These are phyloP conservation scores for Delphinapterus leucas DNA, from an alignment of 2,113 vertebrate genomes.

Conservation along the genomic window DNA sequence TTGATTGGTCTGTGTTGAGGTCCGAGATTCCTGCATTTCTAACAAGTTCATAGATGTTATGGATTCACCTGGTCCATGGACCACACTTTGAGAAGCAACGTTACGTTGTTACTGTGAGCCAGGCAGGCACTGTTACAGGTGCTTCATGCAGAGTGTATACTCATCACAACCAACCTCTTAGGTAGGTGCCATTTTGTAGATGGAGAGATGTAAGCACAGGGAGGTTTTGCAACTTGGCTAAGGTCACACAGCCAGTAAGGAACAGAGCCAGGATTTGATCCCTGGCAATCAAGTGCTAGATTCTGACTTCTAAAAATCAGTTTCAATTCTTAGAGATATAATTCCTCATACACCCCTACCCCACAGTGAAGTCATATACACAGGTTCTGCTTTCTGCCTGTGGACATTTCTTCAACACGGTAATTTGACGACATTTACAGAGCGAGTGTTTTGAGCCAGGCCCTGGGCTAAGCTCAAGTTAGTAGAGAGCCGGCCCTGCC, in stretches of 20 bases:
- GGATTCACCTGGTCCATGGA: too few species aligned
- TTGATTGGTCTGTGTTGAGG: neutral
- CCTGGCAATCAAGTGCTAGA: neutral
- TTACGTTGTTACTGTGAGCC: neutral
- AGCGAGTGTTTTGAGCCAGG: neutral
- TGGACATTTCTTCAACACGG: neutral
- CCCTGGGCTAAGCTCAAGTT: neutral
- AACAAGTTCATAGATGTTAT: neutral
- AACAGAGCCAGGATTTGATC: neutral
- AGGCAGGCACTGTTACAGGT: neutral
- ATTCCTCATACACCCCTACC: neutral
- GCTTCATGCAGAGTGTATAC: neutral
- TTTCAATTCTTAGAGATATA: neutral
- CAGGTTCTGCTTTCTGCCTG: neutral
- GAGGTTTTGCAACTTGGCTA: neutral
- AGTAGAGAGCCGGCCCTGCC: neutral
- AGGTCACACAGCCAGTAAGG: neutral
- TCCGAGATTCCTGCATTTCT: neutral
- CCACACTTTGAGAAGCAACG: neutral
- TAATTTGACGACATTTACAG: neutral
- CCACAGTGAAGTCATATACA: neutral
- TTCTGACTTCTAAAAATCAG: neutral
- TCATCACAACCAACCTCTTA: neutral
- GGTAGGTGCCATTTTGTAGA: neutral
- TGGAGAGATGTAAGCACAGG: neutral